These are phyloP conservation scores for Aptenodytes patagonicus DNA, from an alignment of 2,113 vertebrate species.

Conservation along the genomic window DNA sequence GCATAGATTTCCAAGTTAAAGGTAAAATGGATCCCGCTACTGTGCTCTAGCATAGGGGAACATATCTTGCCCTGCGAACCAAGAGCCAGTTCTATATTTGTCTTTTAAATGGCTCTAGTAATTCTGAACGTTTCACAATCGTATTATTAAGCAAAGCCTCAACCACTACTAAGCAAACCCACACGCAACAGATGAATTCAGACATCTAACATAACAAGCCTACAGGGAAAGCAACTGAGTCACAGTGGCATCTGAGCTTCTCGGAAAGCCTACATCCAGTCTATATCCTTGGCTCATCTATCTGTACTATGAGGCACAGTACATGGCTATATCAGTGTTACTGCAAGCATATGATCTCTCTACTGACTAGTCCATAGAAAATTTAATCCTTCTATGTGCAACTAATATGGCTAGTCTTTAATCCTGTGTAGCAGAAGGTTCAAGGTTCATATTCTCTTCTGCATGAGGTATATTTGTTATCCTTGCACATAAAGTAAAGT, in stretches of 20 bases:
- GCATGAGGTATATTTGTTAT: background rate
- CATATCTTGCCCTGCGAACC: background rate
- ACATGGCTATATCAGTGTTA: background rate
- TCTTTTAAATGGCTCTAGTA: background rate
- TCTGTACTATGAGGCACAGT: background rate
- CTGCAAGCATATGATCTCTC: background rate
- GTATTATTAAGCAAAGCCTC: background rate
- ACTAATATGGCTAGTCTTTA: background rate
- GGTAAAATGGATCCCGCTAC: background rate
- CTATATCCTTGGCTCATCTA: background rate
- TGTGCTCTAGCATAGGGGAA: background rate
- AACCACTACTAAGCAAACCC: background rate
- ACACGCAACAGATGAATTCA: background rate
- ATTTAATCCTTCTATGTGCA: background rate
- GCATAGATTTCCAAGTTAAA: background rate
- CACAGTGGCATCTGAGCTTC: background rate
- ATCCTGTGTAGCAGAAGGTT: background rate
- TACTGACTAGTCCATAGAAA: background rate
- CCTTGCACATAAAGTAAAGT: background rate
- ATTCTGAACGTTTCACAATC: background rate
- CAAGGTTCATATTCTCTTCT: background rate
- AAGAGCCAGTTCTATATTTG: background rate
- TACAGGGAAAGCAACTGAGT: slow-evolving; percentile 7
- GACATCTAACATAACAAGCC: background rate
- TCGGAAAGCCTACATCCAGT: background rate